Evolutionary conservation across 2,888 invertebrate genomes (phyloP), one percentile per base, ranked within the genome.

Genomic region (Iphiclides podalirius): DNA sequence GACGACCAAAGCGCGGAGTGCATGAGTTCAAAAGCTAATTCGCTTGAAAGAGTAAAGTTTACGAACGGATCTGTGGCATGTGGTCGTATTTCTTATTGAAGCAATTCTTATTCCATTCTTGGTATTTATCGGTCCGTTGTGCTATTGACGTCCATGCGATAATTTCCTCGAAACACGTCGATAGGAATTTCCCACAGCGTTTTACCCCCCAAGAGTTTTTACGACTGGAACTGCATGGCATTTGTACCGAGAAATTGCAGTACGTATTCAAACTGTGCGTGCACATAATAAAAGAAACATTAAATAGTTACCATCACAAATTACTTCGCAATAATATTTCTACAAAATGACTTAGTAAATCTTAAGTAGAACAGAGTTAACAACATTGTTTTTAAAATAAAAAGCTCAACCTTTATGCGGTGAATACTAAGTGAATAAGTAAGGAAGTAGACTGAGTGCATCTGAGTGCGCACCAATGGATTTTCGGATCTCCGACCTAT

Each of bases 311-410:
- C 13, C 9, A 7, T 4, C 26, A 26, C 26, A 26, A 26, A 26
- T 26, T 26, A 26, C 26, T 26, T 26, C 9, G 12, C 36, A 38
- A 33, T 37, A 39, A 58, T 53, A 47, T 41, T 14, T 40, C 45
- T 55, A 55, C 40, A 26, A 26, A 26, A 26, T 9, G 26, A 26
- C 9, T 26, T 26, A 26, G 8, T 7, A 26, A 26, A 6, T 26
- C 9, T 6, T 26, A 1, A 7, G 3, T n/a, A n/a, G n/a, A n/a
- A n/a, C n/a, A n/a, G n/a, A n/a, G n/a, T n/a, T n/a, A n/a, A n/a
- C n/a, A n/a, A n/a, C n/a, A n/a, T n/a, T n/a, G n/a, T n/a, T n/a
- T n/a, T n/a, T n/a, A n/a, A n/a, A n/a, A n/a, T n/a, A n/a, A n/a
- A n/a, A n/a, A 6, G 26, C 26, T 26, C 8, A 26, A 26, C 6